Evolutionary conservation across 1,140 invertebrate genomes (phyloP), one percentile per base, ranked within the genome.

Genomic region (Pseudobourletiella spinata): DNA sequence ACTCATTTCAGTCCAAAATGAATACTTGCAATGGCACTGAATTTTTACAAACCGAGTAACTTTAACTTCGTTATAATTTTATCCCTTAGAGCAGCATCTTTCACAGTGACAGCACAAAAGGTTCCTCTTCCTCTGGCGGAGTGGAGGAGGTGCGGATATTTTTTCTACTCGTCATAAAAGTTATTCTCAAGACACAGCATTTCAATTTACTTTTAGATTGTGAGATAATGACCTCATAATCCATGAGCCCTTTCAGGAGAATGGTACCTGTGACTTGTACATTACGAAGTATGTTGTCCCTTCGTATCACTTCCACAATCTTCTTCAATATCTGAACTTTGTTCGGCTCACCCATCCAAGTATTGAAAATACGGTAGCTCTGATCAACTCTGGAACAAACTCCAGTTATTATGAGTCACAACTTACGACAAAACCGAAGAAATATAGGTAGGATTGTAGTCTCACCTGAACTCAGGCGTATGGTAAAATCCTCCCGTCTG

Each of bases 341-440:
- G 18, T 88, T 84, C 8, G 97, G 95, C 75, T 99, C 97, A 20
- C 97, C 97, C 84, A 99, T 88, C 97, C 66, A 67, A 1, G 97
- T 99, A 75, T 99, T 99, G 76, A 97, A 98, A 56, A 99, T 88
- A 59, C 95, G 79, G 73, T 93, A 97, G 0, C 88, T 77, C 72
- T 93, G 83, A 44, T 82, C 80, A 11, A 88, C 84, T 65, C 85
- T 86, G 72, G 68, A 80, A n/a, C n/a, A n/a, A n/a, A n/a, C n/a
- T n/a, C n/a, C n/a, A n/a, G n/a, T n/a, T n/a, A n/a, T n/a, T n/a
- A n/a, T n/a, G n/a, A n/a, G n/a, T n/a, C n/a, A n/a, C n/a, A n/a
- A n/a, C n/a, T n/a, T n/a, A n/a, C n/a, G n/a, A n/a, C n/a, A n/a
- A n/a, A n/a, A n/a, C n/a, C n/a, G n/a, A n/a, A n/a, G n/a, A n/a